Conservation (phyloP, 2,888 invertebrate species). For the Pteria penguin region DNA sequence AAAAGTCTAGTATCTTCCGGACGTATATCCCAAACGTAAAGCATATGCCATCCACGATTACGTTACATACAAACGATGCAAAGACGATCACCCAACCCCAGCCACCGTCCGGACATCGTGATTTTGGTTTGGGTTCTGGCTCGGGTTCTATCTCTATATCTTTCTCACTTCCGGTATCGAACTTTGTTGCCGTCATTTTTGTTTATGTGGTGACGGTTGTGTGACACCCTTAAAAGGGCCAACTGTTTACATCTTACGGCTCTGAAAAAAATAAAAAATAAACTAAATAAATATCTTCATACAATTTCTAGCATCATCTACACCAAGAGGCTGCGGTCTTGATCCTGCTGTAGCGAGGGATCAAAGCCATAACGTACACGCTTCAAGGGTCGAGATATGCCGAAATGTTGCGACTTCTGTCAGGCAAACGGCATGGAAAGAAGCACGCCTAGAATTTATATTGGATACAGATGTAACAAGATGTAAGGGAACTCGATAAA, state of each 20-base stretch:
- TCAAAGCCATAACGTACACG: no score
- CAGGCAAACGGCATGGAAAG: no score
- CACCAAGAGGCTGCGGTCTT: no score
- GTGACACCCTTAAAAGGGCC: neutral
- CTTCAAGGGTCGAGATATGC: no score
- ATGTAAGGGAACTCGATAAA: no score
- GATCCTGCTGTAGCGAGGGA: no score
- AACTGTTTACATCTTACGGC: neutral
- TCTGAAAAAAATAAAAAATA: neutral
- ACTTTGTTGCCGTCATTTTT: constrained; percentile 39
- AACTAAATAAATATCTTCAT: no score
- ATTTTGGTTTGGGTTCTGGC: constrained; percentile 38
- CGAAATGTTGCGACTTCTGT: no score
- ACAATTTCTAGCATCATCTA: no score
- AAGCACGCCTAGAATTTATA: no score
- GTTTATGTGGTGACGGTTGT: no score
- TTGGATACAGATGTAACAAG: no score
- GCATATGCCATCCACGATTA: constrained; percentile 41
- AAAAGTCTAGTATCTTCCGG: constrained; percentile 24
- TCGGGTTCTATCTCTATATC: constrained; percentile 46
- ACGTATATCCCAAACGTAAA: constrained; percentile 41
- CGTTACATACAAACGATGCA: constrained; percentile 36
- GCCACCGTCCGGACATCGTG: constrained; percentile 42
- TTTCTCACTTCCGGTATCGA: constrained; percentile 40
- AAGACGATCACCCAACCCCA: constrained; percentile 45